These are phyloP conservation scores for Noturus placidus DNA, from an alignment of 2,113 vertebrate genomes.

Conservation along the genomic window DNA sequence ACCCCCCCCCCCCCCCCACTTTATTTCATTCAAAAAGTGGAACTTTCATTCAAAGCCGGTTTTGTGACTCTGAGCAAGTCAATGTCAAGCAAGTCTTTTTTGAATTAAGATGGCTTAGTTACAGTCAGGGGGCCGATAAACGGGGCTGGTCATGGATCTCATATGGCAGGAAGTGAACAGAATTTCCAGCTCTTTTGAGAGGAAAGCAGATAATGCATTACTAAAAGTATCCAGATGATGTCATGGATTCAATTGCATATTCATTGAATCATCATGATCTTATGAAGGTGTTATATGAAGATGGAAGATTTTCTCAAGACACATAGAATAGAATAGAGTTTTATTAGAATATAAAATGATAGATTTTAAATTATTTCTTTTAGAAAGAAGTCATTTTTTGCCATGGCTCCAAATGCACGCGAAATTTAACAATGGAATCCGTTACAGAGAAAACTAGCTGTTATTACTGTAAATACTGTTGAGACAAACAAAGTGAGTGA, in stretches of 20 bases:
- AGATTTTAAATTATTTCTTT: too few species aligned
- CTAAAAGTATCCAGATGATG: background rate
- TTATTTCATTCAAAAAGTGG: too few species aligned
- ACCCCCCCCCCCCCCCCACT: too few species aligned
- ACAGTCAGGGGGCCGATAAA: background rate
- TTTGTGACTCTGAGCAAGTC: background rate
- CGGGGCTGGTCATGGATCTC: too few species aligned
- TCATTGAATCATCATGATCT: background rate
- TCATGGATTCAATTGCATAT: background rate
- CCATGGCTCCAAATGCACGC: background rate
- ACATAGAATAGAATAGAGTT: too few species aligned
- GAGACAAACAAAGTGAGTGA: too few species aligned
- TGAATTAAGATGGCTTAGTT: background rate
- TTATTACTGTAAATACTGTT: too few species aligned
- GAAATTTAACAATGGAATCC: background rate
- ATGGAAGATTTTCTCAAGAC: too few species aligned
- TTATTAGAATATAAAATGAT: too few species aligned
- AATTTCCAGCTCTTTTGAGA: background rate
- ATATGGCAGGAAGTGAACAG: background rate
- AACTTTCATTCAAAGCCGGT: background rate
- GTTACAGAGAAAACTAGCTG: background rate
- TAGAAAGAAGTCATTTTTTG: background rate
- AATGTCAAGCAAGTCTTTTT: background rate
- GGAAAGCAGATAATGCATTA: background rate
- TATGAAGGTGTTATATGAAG: too few species aligned